Evolutionary conservation across 1,140 invertebrate genomes (phyloP).

Genomic region (Bathynomus jamesi): DNA sequence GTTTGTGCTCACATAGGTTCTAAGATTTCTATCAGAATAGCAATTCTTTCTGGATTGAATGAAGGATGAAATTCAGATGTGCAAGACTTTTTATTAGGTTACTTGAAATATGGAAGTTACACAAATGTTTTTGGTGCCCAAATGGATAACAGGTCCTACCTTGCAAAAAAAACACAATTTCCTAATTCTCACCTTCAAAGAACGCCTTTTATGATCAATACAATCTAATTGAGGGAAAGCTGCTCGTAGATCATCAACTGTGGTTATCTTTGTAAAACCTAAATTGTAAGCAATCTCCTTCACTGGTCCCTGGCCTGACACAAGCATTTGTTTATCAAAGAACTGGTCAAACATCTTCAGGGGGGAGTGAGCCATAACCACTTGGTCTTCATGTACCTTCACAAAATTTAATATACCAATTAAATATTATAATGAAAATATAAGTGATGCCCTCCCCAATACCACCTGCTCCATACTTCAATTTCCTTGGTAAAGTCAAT

Average conservation of each 20-base stretch:
- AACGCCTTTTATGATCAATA: conserved; percentile 56
- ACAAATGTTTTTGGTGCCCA: too few species aligned
- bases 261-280: conserved; percentile 57
- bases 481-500: too few species aligned
- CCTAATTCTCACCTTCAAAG: conserved; percentile 46
- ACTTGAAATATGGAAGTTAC: too few species aligned
- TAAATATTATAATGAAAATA: not conserved
- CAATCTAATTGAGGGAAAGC: conserved; percentile 61
- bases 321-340: conserved; percentile 56
- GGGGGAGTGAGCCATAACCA: conserved; percentile 64
- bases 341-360: conserved; percentile 54
- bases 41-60: too few species aligned
- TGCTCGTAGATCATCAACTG: conserved; percentile 54
- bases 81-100: too few species aligned
- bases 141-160: too few species aligned
- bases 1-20: too few species aligned
- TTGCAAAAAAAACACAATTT: too few species aligned
- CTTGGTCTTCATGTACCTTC: conserved; percentile 45
- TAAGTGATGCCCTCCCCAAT: too few species aligned
- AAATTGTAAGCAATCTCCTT: conserved; percentile 57
- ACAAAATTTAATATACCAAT: not conserved
- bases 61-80: too few species aligned
- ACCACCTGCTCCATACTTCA: too few species aligned
- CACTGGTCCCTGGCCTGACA: conserved; percentile 61
- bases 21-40: too few species aligned